Conservation (phyloP, 2,797 vertebrate genomes). For the Sebastes goodei region DNA sequence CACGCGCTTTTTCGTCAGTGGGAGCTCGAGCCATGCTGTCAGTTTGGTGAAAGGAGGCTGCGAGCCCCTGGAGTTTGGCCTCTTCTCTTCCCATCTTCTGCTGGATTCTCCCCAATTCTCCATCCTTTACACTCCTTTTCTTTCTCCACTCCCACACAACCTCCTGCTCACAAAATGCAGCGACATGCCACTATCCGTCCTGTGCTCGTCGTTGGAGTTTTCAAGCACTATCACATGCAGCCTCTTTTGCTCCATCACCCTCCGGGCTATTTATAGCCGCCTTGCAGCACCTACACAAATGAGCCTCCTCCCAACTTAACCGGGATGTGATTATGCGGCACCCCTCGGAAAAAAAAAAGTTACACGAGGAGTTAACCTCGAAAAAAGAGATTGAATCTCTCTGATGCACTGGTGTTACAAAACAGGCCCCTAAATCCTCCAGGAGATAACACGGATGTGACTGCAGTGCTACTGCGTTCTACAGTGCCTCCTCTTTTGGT, state of each 20-base stretch:
- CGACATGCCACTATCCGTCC: conserved; percentile 19
- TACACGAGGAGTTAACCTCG: conserved; percentile 48
- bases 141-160: conserved; percentile 1
- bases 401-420: conserved; percentile 43
- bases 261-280: conserved; percentile 76
- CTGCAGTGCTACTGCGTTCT: conserved; percentile 2
- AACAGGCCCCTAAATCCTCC: conserved; percentile 40
- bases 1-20: conserved; percentile 38
- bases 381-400: conserved; percentile 45
- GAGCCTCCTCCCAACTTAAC: conserved; percentile 62
- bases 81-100: conserved; percentile 24
- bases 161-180: conserved; percentile 1
- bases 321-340: conserved; percentile 52
- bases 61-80: conserved; percentile 57
- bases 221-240: conserved; percentile 18
- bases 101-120: conserved; percentile 40
- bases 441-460: conserved; percentile 30
- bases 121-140: neutral
- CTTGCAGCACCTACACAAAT: conserved; percentile 69
- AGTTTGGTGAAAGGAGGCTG: conserved; percentile 55
- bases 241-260: conserved; percentile 46
- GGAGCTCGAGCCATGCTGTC: conserved; percentile 61
- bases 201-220: neutral
- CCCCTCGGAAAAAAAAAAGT: conserved; percentile 32
- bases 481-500: neutral